Evolutionary conservation across 2,888 invertebrate genomes (phyloP), one percentile per base, ranked within the genome.

Genomic region (Meteorus cinctellus): DNA sequence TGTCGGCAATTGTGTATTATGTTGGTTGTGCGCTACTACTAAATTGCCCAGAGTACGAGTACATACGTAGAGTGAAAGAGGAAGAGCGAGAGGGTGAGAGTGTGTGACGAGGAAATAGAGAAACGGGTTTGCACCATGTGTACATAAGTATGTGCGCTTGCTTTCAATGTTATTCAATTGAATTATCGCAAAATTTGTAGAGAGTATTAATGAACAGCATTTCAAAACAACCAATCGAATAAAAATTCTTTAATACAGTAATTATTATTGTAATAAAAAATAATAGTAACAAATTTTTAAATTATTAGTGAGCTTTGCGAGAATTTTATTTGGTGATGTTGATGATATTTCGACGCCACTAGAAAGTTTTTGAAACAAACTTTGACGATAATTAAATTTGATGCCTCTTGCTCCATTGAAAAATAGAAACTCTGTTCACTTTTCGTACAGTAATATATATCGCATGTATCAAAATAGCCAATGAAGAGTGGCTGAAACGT

Each of bases 1-100:
- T 59, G 65, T 70, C 34, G 27, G 70, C 48, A 76, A 77, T 78
- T 77, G 75, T 73, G 79, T 78, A 76, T 71, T 63, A 62, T 76
- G 55, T 19, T 55, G 8, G 5, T 8, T n/a, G 19, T 70, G 72
- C 67, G 71, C 71, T 45, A 51, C 34, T 60, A 70, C 60, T 59
- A 69, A 66, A 59, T 62, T 67, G 45, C 41, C 63, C 19, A 29
- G 55, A 36, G 24, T 73, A 66, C 24, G 55, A 34, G n/a, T 68
- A 34, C 55, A 34, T 55, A 36, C 36, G 16, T 48, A 29, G 29
- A 48, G 29, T 51, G 51, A 8, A 55, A 19, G 55, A 55, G 55
- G 19, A 19, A 19, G 19, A 19, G 19, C n/a, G 19, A 55, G 29
- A 29, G 55, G 6, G 34, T 8, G 34, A 55, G 34, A 45, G 24